Evolutionary conservation across 2,797 vertebrate genomes (phyloP), one percentile per base, ranked within the genome.

Genomic region (Bovichtus diacanthus): DNA sequence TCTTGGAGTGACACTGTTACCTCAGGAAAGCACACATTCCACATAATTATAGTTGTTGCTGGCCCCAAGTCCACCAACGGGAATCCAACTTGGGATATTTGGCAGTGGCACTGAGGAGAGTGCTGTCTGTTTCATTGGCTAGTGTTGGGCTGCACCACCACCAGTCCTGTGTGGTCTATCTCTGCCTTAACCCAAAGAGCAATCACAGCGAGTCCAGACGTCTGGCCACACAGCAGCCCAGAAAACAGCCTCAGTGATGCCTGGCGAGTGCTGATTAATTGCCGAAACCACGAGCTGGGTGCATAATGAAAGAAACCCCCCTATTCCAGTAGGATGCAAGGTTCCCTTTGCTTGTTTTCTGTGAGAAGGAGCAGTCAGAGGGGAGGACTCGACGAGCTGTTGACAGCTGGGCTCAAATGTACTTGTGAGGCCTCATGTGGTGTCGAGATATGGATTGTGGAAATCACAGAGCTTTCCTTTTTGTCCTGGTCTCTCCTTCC

Each of bases 41-140:
- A 87, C 88, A 93, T 92, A 93, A 94, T 94, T 93, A 93, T 78
- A 93, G 93, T 92, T 93, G 90, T 93, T 93, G 82, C 89, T 94
- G 92, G 93, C 92, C 87, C 78, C 36, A 60, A 76, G 65, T 91
- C 81, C 83, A 81, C 88, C 78, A 74, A 82, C 58, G 70, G 79
- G 81, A 90, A 86, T 92, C 90, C 88, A 90, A 81, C 79, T 87
- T 44, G 78, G 84, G 88, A 88, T 89, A 87, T 76, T 93, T 94
- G 92, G 92, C 92, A 86, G 78, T 36, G 31, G 43, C 78, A 78
- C 84, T 78, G 76, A 88, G 84, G 75, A 70, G 91, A 89, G 83
- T 27, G 76, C 87, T 84, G 87, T 87, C 87, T 88, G 76, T 84
- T 80, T 84, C 66, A 65, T 73, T 85, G 90, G 88, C 87, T 58